Evolutionary conservation across 2,797 vertebrate species (phyloP).

Genomic region (Odontamblyopus rebecca): DNA sequence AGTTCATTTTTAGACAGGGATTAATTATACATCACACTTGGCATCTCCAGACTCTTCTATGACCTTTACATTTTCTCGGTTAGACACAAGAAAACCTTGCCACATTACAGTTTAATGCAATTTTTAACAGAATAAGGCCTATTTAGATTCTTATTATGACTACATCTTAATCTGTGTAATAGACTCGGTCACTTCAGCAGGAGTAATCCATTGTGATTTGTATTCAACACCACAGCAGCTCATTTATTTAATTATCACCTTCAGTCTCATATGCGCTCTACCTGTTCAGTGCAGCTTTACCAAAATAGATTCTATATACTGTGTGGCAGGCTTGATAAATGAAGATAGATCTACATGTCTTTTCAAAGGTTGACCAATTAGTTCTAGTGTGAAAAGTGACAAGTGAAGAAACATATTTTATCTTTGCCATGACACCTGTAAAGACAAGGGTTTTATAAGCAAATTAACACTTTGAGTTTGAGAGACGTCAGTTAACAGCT

Average conservation of each 20-base stretch:
- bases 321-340: background rate
- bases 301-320: background rate
- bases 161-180: background rate
- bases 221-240: conserved; percentile 17
- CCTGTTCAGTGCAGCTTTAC: background rate
- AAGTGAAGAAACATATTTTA: background rate
- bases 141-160: conserved; percentile 4
- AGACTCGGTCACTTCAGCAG: conserved; percentile 13
- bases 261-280: conserved; percentile 7
- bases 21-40: conserved; percentile 40
- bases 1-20: conserved; percentile 34
- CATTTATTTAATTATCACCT: conserved; percentile 24
- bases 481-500: background rate
- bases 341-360: background rate
- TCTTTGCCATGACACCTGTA: conserved; percentile 2
- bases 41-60: conserved; percentile 24
- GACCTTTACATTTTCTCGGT: conserved; percentile 41
- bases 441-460: background rate
- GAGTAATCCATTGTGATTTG: conserved; percentile 26
- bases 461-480: background rate
- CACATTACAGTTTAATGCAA: conserved; percentile 10
- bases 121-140: background rate
- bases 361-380: conserved; percentile 9
- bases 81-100: conserved; percentile 13
- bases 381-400: background rate